These are phyloP conservation scores for Dendrocincla tyrannina DNA, from an alignment of 2,797 vertebrate genomes.

Conservation along the genomic window DNA sequence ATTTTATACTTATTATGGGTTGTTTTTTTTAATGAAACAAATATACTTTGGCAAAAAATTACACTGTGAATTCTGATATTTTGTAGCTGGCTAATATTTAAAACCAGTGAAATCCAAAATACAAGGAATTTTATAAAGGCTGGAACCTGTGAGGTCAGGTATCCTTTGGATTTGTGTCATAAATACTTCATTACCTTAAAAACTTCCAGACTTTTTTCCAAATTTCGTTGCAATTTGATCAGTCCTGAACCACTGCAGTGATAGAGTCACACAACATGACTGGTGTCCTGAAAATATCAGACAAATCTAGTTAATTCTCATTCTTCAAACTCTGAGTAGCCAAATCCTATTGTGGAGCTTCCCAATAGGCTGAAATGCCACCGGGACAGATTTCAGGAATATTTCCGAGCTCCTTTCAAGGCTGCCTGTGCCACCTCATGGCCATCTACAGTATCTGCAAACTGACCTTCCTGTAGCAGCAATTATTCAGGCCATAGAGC, in stretches of 20 bases:
- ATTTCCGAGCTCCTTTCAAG: background rate
- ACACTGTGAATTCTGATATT: background rate
- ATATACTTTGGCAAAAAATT: background rate
- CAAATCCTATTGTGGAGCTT: background rate
- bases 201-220: background rate
- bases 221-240: background rate
- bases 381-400: background rate
- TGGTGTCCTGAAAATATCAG: background rate
- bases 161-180: background rate
- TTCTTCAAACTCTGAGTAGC: background rate
- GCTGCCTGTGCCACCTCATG: conserved; percentile 4
- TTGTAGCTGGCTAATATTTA: background rate
- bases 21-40: background rate
- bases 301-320: background rate
- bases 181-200: background rate
- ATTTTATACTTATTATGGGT: background rate
- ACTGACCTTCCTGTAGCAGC: background rate
- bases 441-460: background rate
- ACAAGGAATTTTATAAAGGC: background rate
- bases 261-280: background rate
- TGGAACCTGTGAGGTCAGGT: background rate
- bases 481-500: background rate
- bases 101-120: background rate
- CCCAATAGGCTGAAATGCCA: background rate
- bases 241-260: background rate